Evolutionary conservation across 2,113 vertebrate species (phyloP).

Genomic region (Ia io): DNA sequence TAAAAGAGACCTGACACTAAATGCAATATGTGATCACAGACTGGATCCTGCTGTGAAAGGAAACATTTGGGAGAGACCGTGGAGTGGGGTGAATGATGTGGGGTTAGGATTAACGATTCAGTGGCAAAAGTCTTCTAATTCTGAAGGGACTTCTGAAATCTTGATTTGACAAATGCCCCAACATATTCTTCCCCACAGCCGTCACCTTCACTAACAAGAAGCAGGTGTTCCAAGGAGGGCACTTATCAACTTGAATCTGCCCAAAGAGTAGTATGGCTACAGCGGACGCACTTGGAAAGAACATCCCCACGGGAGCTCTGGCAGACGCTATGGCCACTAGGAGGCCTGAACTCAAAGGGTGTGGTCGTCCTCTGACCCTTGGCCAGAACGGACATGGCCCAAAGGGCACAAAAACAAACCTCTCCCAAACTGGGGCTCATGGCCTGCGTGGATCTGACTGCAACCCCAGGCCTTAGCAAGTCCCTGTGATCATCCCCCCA

Average conservation of each 20-base stretch:
- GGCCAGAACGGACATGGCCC: background rate
- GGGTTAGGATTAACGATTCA: background rate
- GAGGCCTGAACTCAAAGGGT: background rate
- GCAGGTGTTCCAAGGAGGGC: background rate
- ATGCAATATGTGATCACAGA: fast-evolving
- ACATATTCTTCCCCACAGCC: fast-evolving
- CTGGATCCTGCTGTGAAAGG: background rate
- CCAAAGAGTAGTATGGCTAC: background rate
- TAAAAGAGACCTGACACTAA: background rate
- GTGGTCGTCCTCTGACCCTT: background rate
- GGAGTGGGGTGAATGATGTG: background rate
- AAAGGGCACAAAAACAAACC: background rate
- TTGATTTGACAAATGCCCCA: background rate
- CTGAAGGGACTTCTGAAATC: background rate
- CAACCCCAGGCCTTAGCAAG: background rate
- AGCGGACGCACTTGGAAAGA: background rate
- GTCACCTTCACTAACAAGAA: background rate
- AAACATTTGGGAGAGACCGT: background rate
- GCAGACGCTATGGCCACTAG: background rate
- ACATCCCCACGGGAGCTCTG: background rate
- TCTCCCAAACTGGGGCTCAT: background rate
- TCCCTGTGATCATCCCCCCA: background rate
- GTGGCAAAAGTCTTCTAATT: background rate
- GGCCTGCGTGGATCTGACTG: background rate
- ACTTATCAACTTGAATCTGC: background rate